Evolutionary conservation across 2,113 vertebrate species (phyloP), one percentile per base, ranked within the genome.

Genomic region (Pygoscelis adeliae): DNA sequence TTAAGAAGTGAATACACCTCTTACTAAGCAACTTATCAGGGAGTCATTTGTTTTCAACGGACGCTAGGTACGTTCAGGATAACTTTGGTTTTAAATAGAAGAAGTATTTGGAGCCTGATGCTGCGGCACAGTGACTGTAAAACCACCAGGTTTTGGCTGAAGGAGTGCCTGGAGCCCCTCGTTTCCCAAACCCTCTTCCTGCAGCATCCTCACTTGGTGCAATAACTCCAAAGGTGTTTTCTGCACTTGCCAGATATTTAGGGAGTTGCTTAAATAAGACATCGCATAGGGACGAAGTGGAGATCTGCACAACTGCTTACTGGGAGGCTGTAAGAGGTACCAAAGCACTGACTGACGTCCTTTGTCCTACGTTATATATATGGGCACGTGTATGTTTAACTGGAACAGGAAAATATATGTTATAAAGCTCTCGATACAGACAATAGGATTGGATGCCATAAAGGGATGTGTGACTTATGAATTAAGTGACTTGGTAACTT

Each of bases 401-500:
- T 8, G 27, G 47, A 12, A 1, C 16, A 6, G 56, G 77, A 21
- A 79, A 87, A 63, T 81, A 42, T 14, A 3, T 34, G 49, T 70
- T 56, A 36, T 11, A 71, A 59, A 91, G 76, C 87, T 94, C 94
- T 26, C 11, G 17, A n/a, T 4, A 10, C 76, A 90, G 95, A 85
- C 86, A 34, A 9, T 26, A n/a, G 95, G 76, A 30, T 14, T 71
- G 91, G 95, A 36, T 42, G 61, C 83, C n/a, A 17, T 87, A 89
- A 97, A 96, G 96, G 92, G 84, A 72, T 15, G 8, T 83, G 95
- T 93, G 96, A 44, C 93, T 96, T 81, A 87, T 97, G 97, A 97
- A 97, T 98, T 96, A 96, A 98, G 95, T 96, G 97, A 96, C 95
- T 97, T 95, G 98, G 97, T 98, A 97, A 98, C 98, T 96, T 96